These are phyloP conservation scores for Drosophila dives DNA, from an alignment of 2,888 invertebrate genomes.

Conservation along the genomic window DNA sequence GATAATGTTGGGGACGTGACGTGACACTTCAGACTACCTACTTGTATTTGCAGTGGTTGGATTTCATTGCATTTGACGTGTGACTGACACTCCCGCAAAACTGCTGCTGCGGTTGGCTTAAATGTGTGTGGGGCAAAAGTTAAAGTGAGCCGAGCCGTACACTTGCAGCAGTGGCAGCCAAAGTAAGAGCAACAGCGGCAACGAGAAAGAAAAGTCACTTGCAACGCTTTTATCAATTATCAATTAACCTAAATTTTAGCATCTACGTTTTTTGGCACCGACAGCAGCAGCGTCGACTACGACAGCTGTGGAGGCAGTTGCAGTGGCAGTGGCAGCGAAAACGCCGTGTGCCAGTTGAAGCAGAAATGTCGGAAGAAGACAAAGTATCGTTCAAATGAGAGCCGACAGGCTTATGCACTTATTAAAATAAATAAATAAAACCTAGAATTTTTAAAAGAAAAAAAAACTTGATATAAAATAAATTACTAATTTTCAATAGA, in stretches of 20 bases:
- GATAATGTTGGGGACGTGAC: conserved; percentile 1
- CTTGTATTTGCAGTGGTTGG: conserved; percentile 63
- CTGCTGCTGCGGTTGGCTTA: conserved; percentile 29
- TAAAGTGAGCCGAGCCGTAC: conserved; percentile 48
- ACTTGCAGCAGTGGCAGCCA: conserved; percentile 21
- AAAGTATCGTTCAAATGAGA: conserved; percentile 66
- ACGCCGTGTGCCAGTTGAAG: conserved; percentile 62
- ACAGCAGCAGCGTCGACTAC: conserved; percentile 32
- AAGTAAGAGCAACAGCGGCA: neutral
- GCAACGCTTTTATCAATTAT: conserved; percentile 76
- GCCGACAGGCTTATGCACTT: conserved; percentile 57
- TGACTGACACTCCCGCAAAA: conserved; percentile 34
- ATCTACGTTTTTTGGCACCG: conserved; percentile 76
- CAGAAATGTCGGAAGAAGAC: conserved; percentile 70
- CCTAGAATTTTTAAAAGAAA: neutral
- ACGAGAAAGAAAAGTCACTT: conserved; percentile 18
- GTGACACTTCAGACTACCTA: conserved; percentile 63
- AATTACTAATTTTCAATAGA: neutral
- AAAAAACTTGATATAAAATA: neutral
- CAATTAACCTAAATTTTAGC: conserved; percentile 79
- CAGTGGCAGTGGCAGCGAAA: conserved; percentile 23
- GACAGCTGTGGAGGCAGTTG: neutral
- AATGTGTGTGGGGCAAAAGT: conserved; percentile 63
- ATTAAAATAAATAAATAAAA: neutral
- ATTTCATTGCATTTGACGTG: conserved; percentile 69